Percentiles rank a stretch among this genome's conserved stretches.
Conservation (phyloP, 2,113 vertebrate genomes). For the Crotalus helleri region DNA sequence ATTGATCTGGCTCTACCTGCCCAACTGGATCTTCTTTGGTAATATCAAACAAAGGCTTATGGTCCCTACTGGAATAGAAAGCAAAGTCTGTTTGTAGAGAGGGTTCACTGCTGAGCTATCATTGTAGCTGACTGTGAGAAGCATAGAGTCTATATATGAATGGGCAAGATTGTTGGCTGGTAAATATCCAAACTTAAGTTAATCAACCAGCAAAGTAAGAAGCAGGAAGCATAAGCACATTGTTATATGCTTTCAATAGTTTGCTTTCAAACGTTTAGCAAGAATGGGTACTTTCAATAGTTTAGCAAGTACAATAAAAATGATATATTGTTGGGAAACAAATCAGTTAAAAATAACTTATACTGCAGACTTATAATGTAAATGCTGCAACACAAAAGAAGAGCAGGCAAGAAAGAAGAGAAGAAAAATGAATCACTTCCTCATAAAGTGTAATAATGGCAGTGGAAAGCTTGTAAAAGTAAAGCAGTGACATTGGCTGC, state of each 20-base stretch:
- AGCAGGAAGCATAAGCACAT: background rate
- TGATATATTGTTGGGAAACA: background rate
- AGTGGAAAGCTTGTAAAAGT: background rate
- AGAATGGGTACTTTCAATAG: background rate
- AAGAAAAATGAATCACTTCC: background rate
- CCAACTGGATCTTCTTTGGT: background rate
- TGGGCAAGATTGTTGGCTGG: background rate
- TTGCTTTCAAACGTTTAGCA: background rate
- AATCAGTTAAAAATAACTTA: background rate
- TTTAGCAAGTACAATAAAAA: background rate
- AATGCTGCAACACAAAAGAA: background rate
- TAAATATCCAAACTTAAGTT: background rate
- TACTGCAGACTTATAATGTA: background rate
- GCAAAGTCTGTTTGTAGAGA: background rate
- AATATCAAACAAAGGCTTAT: background rate
- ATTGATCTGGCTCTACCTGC: background rate
- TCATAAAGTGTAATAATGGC: background rate
- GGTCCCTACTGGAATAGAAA: background rate
- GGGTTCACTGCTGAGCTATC: background rate
- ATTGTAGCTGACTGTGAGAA: background rate
- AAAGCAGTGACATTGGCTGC: background rate
- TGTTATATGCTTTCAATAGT: background rate
- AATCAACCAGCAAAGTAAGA: background rate
- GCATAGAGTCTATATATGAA: too few relatives aligned
- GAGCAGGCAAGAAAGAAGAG: background rate